These are phyloP conservation scores for Apocheima hispidaria DNA, from an alignment of 2,888 invertebrate genomes.

Conservation along the genomic window DNA sequence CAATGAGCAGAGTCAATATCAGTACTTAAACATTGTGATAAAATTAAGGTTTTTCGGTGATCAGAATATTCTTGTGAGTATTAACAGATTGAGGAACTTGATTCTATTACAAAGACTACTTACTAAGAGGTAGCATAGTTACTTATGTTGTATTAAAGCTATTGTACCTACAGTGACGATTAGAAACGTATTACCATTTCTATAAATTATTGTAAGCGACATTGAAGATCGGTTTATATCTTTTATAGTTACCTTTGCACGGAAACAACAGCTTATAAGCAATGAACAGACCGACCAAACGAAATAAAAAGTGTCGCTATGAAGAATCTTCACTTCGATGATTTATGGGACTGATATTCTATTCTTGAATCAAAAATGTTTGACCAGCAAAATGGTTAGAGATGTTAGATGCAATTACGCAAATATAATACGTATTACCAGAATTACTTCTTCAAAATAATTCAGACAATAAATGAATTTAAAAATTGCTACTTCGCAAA, in stretches of 20 bases:
- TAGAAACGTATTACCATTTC: background rate
- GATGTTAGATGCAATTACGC: background rate
- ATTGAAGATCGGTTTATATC: background rate
- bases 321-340: background rate
- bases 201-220: background rate
- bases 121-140: no score
- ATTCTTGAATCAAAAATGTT: background rate
- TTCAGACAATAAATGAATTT: conserved; percentile 7
- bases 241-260: background rate
- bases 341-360: background rate
- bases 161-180: no score
- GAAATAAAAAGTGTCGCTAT: background rate
- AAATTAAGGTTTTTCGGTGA: no score
- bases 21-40: no score
- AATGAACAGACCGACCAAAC: background rate
- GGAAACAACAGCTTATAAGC: background rate
- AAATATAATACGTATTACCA: background rate
- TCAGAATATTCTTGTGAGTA: no score
- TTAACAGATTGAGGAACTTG: no score
- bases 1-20: no score
- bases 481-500: conserved; percentile 28
- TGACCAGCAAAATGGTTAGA: background rate
- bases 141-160: no score
- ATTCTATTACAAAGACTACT: no score
- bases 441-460: background rate